Base-by-base conservation (phyloP, 2,888 invertebrate species). In the Rhaphigaster nebulosa region DNA sequence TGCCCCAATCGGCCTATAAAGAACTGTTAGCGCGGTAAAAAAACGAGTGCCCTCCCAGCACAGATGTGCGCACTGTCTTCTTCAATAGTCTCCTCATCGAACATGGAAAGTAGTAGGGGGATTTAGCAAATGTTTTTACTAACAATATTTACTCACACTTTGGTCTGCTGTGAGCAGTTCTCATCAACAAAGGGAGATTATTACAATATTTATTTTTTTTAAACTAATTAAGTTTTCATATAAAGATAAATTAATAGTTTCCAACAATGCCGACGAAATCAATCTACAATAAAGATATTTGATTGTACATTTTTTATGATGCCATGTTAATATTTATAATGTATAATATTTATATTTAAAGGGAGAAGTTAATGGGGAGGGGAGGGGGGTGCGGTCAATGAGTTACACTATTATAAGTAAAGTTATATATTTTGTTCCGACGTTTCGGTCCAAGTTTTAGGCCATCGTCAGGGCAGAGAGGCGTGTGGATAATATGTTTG, bases 11-110 rank as follows among this genome's bases (percentile, higher is more conserved):
- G 34, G 88, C n/a, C 56, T n/a, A 88, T 88, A 88, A 88, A 88
- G 54, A 88, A 88, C 88, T 88, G 38, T 88, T 88, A 88, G 56
- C 26, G 10, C 13, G 65, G 29, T 88, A 88, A 88, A 88, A 88
- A 88, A 88, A 38, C n/a, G 60, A 60, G 88, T 88, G 88, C n/a
- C 1, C 88, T 15, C 56, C 56, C 45, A 34, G 88, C 88, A 84
- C 84, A 84, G 45, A 84, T 84, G 84, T 84, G 84, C 45, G 5
- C 84, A 13, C 26, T 41, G 84, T 26, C 84, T 84, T 84, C 84
- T 80, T 80, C 80, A 80, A 38, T 41, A 84, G 84, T 65, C 29
- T 65, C n/a, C n/a, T 60, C 56, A 23, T 23, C 56, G 6, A 56
- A 8, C 56, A 26, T 26, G n/a, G 8, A 23, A 23, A n/a, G 60